Percentiles rank a stretch among this genome's conserved stretches.
phyloP scores from a whole-genome alignment of 2,797 vertebrate species.

The Paedocypris micromegethes region DNA sequence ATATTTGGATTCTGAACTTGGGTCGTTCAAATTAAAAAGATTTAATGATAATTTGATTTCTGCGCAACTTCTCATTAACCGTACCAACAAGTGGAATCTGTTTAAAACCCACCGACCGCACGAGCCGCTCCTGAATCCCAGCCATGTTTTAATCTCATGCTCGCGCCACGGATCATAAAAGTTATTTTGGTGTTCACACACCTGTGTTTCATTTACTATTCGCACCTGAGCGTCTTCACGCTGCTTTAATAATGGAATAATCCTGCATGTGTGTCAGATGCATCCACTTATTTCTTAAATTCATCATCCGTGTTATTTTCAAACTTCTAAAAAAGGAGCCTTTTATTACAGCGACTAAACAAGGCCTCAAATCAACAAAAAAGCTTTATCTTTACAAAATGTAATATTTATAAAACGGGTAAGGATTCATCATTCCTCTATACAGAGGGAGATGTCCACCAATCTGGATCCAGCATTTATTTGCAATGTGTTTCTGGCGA shows the following conservation, averaged over 20 bases:
- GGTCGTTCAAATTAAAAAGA: constrained; percentile 78
- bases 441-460: too few relatives aligned
- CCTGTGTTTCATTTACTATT: constrained; percentile 70
- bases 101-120: constrained; percentile 54
- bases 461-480: too few relatives aligned
- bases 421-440: too few relatives aligned
- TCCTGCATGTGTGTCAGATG: constrained; percentile 40
- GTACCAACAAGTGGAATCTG: constrained; percentile 76
- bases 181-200: constrained; percentile 55
- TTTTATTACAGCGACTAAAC: too few relatives aligned
- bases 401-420: too few relatives aligned
- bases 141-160: constrained; percentile 26
- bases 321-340: too few relatives aligned
- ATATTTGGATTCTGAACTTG: constrained; percentile 75
- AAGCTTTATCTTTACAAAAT: too few relatives aligned
- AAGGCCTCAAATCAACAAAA: too few relatives aligned
- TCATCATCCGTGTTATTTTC: too few relatives aligned
- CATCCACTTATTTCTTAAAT: too few relatives aligned
- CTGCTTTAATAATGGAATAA: too few relatives aligned
- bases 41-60: constrained; percentile 78
- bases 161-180: constrained; percentile 34
- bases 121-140: constrained; percentile 25
- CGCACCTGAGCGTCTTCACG: constrained; percentile 60
- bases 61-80: constrained; percentile 75
- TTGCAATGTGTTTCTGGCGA: too few relatives aligned